A percentile compares a stretch with the other conserved stretches of the same genome.
Conservation (phyloP, 1,140 invertebrate genomes). For the Dendroctonus ponderosae region DNA sequence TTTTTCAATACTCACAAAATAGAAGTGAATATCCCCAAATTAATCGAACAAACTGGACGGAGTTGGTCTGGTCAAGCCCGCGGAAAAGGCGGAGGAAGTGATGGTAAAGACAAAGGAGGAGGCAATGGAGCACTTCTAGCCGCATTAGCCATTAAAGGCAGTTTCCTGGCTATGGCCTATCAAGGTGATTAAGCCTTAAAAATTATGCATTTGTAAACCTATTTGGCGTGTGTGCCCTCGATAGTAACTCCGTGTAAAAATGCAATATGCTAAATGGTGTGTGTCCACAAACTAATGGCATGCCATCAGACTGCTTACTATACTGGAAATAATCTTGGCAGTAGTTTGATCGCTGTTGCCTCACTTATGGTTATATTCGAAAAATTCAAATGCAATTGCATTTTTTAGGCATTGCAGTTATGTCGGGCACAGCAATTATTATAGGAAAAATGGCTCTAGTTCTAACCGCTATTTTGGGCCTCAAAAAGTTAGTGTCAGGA, state of each 20-base stretch:
- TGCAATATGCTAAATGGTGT: too few relatives aligned
- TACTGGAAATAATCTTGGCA: background rate
- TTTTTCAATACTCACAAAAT: conserved; percentile 63
- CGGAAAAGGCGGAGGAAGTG: conserved; percentile 47
- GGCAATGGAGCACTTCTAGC: conserved; percentile 50
- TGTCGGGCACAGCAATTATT: conserved; percentile 71
- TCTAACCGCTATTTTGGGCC: conserved; percentile 69
- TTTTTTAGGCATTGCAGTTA: conserved; percentile 58
- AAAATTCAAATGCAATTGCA: background rate
- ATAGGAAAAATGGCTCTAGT: conserved; percentile 74
- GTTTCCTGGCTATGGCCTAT: conserved; percentile 70
- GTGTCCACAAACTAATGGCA: too few relatives aligned
- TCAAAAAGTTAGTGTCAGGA: conserved; percentile 70
- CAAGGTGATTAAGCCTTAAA: conserved; percentile 61
- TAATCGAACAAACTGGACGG: conserved; percentile 37
- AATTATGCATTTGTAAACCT: too few relatives aligned
- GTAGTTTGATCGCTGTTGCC: background rate
- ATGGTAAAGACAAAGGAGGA: conserved; percentile 47
- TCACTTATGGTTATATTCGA: background rate
- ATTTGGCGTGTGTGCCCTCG: too few relatives aligned
- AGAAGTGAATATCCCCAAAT: conserved; percentile 56
- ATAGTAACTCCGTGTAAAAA: too few relatives aligned
- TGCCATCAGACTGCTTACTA: too few relatives aligned
- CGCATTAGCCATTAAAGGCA: conserved; percentile 64
- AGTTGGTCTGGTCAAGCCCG: conserved; percentile 59